Conservation (phyloP, 1,140 invertebrate species). For the Hormaphis cornu region DNA sequence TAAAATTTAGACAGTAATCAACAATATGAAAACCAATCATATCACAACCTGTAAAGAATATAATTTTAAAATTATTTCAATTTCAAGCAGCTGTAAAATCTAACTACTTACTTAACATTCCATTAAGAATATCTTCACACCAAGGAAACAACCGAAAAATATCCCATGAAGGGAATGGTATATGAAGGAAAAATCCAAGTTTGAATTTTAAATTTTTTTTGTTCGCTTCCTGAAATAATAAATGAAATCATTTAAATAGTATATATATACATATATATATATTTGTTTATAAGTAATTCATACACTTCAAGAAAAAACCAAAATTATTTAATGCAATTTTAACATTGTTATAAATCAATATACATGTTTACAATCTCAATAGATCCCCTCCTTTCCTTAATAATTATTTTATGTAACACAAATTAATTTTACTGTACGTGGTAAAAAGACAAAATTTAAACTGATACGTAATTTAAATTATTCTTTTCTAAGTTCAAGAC, state of each 20-base stretch:
- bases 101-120: slow-evolving; percentile 57
- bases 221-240: slow-evolving; percentile 53
- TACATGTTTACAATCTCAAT: too few species aligned
- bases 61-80: neutral
- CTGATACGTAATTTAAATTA: too few species aligned
- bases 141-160: slow-evolving; percentile 80
- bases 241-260: neutral
- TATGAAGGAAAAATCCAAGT: slow-evolving; percentile 81
- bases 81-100: neutral
- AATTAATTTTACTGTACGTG: too few species aligned
- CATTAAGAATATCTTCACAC: slow-evolving; percentile 81
- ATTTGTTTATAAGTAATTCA: too few species aligned
- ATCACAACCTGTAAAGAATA: slow-evolving; percentile 60
- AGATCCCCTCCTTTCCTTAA: too few species aligned
- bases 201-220: slow-evolving; percentile 68
- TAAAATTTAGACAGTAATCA: slow-evolving; percentile 82
- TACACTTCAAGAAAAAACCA: too few species aligned
- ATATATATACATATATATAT: neutral
- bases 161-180: slow-evolving; percentile 85
- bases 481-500: too few species aligned
- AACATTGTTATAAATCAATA: neutral
- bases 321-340: too few species aligned
- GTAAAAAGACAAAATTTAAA: too few species aligned
- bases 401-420: too few species aligned
- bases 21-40: slow-evolving; percentile 87